Conservation (phyloP, 2,888 invertebrate genomes). For the Ennomos quercinarius region DNA sequence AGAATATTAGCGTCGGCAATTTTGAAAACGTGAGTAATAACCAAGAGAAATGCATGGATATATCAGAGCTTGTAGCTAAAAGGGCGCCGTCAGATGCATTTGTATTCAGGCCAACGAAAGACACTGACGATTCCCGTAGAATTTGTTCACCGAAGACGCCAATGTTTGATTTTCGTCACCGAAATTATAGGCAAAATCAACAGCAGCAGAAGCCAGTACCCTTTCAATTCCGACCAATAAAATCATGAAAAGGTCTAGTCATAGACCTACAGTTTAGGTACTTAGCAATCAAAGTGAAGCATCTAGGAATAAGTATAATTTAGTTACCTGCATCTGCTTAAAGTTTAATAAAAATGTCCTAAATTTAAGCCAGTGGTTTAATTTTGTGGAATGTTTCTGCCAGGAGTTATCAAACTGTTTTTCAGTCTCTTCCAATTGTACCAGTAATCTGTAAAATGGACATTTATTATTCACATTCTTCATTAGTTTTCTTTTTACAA, state of each 20-base stretch:
- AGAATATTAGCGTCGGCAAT: slow-evolving; percentile 64
- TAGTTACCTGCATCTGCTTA: slow-evolving; percentile 91
- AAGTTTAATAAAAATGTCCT: slow-evolving; percentile 98
- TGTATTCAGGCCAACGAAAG: slow-evolving; percentile 72
- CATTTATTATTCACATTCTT: no score
- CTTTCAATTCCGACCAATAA: slow-evolving; percentile 72
- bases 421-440: slow-evolving; percentile 97
- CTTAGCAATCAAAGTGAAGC: not conserved
- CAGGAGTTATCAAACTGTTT: slow-evolving; percentile 97
- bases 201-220: slow-evolving; percentile 22
- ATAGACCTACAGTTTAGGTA: not conserved
- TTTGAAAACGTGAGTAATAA: slow-evolving; percentile 58
- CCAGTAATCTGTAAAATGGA: slow-evolving; percentile 88
- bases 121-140: slow-evolving; percentile 58
- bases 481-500: no score
- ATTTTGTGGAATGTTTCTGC: slow-evolving; percentile 95
- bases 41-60: slow-evolving; percentile 72
- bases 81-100: slow-evolving; percentile 68
- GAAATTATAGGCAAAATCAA: slow-evolving; percentile 42
- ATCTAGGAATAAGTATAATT: slow-evolving; percentile 21
- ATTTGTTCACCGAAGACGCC: slow-evolving; percentile 74
- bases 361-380: slow-evolving; percentile 95
- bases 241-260: slow-evolving; percentile 48
- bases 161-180: slow-evolving; percentile 73
- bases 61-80: slow-evolving; percentile 72